Evolutionary conservation across 2,888 invertebrate species (phyloP).

Genomic region (Cremastinae sp.): DNA sequence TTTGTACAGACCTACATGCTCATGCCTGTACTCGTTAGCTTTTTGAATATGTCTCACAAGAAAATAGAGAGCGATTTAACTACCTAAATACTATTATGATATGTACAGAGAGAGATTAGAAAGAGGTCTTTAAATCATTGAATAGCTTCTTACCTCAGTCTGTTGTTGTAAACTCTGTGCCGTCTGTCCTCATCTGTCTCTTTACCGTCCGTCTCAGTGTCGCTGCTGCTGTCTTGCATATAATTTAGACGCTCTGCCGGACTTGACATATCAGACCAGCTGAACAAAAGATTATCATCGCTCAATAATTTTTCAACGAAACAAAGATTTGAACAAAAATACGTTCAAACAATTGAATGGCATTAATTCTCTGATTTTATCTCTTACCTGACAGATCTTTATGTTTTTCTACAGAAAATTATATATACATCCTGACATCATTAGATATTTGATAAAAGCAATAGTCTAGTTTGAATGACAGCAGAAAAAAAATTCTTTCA

Average conservation of each 20-base stretch:
- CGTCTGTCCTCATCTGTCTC: slow-evolving; percentile 86
- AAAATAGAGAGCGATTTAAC: slow-evolving; percentile 48
- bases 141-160: slow-evolving; percentile 82
- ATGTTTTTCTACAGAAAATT: no score
- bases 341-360: not conserved
- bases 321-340: not conserved
- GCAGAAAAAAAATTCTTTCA: no score
- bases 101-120: slow-evolving; percentile 42
- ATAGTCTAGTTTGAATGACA: no score
- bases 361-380: no score
- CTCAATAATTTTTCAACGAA: not conserved
- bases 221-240: slow-evolving; percentile 88
- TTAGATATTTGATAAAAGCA: no score
- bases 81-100: slow-evolving; percentile 40
- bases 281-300: slow-evolving; percentile 62
- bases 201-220: slow-evolving; percentile 89
- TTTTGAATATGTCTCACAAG: no score
- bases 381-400: no score
- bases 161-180: slow-evolving; percentile 86
- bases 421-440: no score
- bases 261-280: slow-evolving; percentile 78
- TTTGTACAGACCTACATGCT: slow-evolving; percentile 19
- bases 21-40: no score
- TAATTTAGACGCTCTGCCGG: slow-evolving; percentile 77
- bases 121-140: slow-evolving; percentile 7